Evolutionary conservation across 2,888 invertebrate genomes (phyloP), one percentile per base, ranked within the genome.

Genomic region (Hedya salicella): DNA sequence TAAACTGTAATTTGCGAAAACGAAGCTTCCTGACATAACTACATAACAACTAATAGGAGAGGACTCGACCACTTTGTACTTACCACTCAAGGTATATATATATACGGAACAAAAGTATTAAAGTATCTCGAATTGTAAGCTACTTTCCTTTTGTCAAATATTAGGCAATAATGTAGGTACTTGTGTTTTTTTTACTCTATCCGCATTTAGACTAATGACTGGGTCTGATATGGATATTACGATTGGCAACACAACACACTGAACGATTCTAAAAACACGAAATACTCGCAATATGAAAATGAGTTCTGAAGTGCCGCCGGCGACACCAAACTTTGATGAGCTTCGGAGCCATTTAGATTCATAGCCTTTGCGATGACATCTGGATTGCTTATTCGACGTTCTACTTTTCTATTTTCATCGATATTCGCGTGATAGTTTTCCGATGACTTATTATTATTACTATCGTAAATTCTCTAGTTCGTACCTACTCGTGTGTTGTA

Each of bases 271-370:
- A 32, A 44, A 57, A 57, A 17, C 46, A 21, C 32, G 36, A 53
- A 53, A 53, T 13, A 32, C 71, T 70, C 75, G 80, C 81, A 83
- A 83, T 88, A 88, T 86, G 86, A 86, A 88, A 88, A 88, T 88
- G 84, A 88, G 86, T 87, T 86, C 75, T 77, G 73, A 83, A 87
- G 81, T 76, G 85, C 82, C 73, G 78, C 77, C 80, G 76, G 75
- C 78, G 78, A 78, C 81, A 76, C 73, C 80, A 75, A 89, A 88
- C 84, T 89, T 88, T 87, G 88, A 88, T 88, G 83, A 88, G 82
- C 76, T 80, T 80, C 79, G 78, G 74, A 84, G 84, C 86, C 85
- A 87, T 88, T 88, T 87, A 87, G 82, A 88, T 89, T 89, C 88
- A 88, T 89, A 83, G 88, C 84, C 83, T 87, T 83, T 81, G 81